phyloP scores from a whole-genome alignment of 2,888 invertebrate genomes.

The Serripes groenlandicus region DNA sequence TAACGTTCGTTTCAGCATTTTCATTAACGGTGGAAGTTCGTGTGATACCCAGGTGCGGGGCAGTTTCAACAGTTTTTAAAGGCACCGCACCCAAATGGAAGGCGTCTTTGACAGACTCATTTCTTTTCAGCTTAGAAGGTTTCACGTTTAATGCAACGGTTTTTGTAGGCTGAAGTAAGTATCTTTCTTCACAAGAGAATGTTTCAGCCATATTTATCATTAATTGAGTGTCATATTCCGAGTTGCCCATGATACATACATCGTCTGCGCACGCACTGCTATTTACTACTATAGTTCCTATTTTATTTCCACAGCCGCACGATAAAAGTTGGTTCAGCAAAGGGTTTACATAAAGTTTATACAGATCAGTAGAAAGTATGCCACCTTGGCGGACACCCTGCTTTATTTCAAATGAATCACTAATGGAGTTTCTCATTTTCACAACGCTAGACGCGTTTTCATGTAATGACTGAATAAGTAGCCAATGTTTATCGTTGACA shows the following conservation, averaged over 20 bases:
- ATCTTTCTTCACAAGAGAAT: not conserved
- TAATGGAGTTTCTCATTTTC: not conserved
- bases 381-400: conserved; percentile 10
- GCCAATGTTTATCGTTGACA: not conserved
- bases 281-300: not conserved
- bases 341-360: not conserved
- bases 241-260: not conserved
- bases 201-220: not conserved
- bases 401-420: not conserved
- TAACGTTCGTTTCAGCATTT: not conserved
- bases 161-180: not conserved
- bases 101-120: not conserved
- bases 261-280: not conserved
- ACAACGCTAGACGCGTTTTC: not conserved
- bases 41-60: not conserved
- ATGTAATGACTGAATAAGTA: not conserved
- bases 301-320: not conserved
- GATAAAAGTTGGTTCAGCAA: not conserved
- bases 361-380: not conserved
- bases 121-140: not conserved
- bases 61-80: not conserved
- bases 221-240: not conserved
- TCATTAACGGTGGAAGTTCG: not conserved
- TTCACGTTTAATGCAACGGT: too few species aligned
- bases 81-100: not conserved